phyloP scores from a whole-genome alignment of 2,797 vertebrate genomes.

The Gambelia wislizenii region DNA sequence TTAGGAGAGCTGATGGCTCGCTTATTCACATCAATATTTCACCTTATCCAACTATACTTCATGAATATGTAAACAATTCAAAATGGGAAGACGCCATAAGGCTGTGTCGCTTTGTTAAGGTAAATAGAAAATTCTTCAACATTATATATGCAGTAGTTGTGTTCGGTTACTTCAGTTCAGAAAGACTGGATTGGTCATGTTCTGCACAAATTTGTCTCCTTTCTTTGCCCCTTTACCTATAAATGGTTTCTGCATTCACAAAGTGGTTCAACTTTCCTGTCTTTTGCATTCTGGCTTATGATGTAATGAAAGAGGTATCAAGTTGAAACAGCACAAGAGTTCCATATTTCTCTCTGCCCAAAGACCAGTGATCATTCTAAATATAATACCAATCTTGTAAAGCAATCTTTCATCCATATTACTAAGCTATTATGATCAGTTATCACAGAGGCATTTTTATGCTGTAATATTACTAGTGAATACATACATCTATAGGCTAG shows the following conservation, averaged over 20 bases:
- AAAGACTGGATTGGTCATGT: neutral
- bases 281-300: neutral
- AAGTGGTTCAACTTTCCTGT: neutral
- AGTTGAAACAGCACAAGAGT: neutral
- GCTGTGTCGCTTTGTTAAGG: conserved; percentile 95
- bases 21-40: conserved; percentile 86
- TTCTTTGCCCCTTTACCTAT: neutral
- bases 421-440: neutral
- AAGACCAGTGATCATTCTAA: neutral
- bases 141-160: neutral
- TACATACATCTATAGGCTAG: neutral
- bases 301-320: neutral
- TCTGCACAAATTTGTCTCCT: neutral
- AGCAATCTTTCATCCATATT: neutral
- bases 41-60: conserved; percentile 89
- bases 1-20: conserved; percentile 92
- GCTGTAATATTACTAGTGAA: neutral
- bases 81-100: conserved; percentile 92
- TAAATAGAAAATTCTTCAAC: conserved; percentile 55
- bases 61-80: conserved; percentile 83
- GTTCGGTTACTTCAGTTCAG: neutral
- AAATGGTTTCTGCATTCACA: neutral
- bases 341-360: neutral
- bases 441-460: neutral
- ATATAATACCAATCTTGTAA: neutral